Evolutionary conservation across 2,797 vertebrate species (phyloP).

Genomic region (Tokudaia muenninki): DNA sequence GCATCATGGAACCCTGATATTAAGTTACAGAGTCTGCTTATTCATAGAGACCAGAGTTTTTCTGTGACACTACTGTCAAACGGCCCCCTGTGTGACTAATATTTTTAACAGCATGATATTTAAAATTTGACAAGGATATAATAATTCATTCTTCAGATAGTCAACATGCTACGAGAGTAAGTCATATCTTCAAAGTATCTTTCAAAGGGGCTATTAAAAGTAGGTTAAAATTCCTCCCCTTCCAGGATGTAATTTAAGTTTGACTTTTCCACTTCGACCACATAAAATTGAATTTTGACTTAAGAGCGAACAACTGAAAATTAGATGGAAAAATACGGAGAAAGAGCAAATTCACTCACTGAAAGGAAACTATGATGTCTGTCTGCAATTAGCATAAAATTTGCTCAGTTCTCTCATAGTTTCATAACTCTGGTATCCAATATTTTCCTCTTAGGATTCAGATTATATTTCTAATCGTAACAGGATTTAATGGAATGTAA

Average conservation of each 20-base stretch:
- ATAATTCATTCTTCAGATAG: slow-evolving; percentile 86
- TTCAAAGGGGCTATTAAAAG: slow-evolving; percentile 82
- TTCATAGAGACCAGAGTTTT: slow-evolving; percentile 82
- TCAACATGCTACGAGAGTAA: slow-evolving; percentile 83
- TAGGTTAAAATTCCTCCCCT: slow-evolving; percentile 65
- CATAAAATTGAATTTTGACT: slow-evolving; percentile 84
- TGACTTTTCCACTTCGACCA: slow-evolving; percentile 69
- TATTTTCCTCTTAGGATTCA: slow-evolving; percentile 78
- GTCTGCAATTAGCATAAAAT: slow-evolving; percentile 75
- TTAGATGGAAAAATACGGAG: slow-evolving; percentile 78
- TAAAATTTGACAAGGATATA: slow-evolving; percentile 89
- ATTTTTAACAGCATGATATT: slow-evolving; percentile 88
- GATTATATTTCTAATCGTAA: slow-evolving; percentile 70
- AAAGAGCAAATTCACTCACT: slow-evolving; percentile 71
- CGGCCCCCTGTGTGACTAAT: slow-evolving; percentile 86
- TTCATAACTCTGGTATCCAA: slow-evolving; percentile 82
- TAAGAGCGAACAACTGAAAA: slow-evolving; percentile 72
- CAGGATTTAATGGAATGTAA: slow-evolving; percentile 82
- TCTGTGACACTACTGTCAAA: slow-evolving; percentile 82
- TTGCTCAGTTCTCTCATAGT: slow-evolving; percentile 72
- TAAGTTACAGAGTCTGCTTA: slow-evolving; percentile 79
- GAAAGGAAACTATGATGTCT: slow-evolving; percentile 69
- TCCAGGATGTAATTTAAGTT: slow-evolving; percentile 81
- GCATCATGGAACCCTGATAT: slow-evolving; percentile 73
- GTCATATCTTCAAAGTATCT: slow-evolving; percentile 85